Evolutionary conservation across 2,113 vertebrate genomes (phyloP).

Genomic region (Ascaphus truei): DNA sequence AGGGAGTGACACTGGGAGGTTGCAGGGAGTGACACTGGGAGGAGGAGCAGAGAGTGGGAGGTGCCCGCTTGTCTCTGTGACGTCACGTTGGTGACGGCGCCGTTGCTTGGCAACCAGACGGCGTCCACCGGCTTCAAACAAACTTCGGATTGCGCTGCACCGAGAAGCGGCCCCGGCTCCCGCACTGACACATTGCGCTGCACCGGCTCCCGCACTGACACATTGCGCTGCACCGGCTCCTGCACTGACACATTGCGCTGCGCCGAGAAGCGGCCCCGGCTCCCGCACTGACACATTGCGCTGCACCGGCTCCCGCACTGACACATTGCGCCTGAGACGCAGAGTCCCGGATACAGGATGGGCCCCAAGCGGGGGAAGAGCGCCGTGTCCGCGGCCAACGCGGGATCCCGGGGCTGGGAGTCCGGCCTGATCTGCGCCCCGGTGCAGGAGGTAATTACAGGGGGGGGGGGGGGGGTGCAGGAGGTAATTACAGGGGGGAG

Average conservation of each 20-base stretch:
- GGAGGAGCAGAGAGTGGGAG: too few species aligned
- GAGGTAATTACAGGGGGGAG: neutral
- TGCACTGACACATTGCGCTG: neutral
- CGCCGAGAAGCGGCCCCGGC: neutral
- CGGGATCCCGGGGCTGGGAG: neutral
- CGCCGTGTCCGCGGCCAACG: neutral
- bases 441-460: conserved; percentile 9
- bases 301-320: neutral
- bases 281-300: neutral
- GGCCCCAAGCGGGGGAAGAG: neutral
- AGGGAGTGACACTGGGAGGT: too few species aligned
- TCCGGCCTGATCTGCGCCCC: neutral
- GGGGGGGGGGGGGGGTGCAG: neutral
- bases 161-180: neutral
- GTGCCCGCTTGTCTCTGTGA: too few species aligned
- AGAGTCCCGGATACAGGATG: neutral
- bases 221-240: neutral
- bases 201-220: neutral
- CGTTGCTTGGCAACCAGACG: neutral
- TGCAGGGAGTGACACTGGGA: too few species aligned
- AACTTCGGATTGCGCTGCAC: neutral
- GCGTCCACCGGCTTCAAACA: neutral
- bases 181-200: too few species aligned
- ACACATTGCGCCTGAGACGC: too few species aligned
- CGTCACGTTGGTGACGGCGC: too few species aligned